Evolutionary conservation across 1,140 invertebrate genomes (phyloP), one percentile per base, ranked within the genome.

Genomic region (Pygmarrhopalites habei): DNA sequence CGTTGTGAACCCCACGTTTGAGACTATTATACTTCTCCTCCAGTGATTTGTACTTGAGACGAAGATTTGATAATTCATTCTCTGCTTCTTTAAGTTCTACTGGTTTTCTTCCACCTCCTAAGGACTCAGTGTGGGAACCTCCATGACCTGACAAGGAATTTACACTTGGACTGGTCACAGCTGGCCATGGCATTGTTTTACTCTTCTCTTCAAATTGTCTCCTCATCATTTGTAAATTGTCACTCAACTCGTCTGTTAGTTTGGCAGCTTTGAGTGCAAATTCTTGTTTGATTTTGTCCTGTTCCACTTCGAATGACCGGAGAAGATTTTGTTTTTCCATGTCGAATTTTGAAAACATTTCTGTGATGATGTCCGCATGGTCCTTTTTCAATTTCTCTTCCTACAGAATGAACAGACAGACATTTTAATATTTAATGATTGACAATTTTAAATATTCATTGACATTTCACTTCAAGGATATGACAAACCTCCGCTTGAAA

Each of bases 21-120:
- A 68, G 32, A 25, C 7, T 25, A n/a, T 12, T 7, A 21, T 68
- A 68, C 28, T 68, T 68, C 5, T 55, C 25, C 44, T 68, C 67
- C 12, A 66, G 56, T 19, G 52, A 5, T 19, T 62, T 26, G 26
- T 68, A 68, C 30, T 64, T 64, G n/a, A 21, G 35, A 30, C 28
- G n/a, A 2, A 53, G 17, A 15, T 58, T 30, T 39, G 28, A 1
- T 28, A 64, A 46, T 52, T 64, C 62, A 2, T 46, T 26, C 2
- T 65, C 32, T 21, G 32, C 47, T 25, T 53, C 1, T 52, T 61
- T 26, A n/a, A 41, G 25, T 2, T 14, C 15, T 10, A 4, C 14
- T 2, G 53, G 10, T 7, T 56, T 30, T 21, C 12, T 52, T 7
- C 32, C 15, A 35, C 15, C 5, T 5, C 5, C 5, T 7, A 35